A percentile compares a stretch with the other conserved stretches of the same genome.
phyloP scores from a whole-genome alignment of 2,113 vertebrate species.

The Hystrix brachyura region DNA sequence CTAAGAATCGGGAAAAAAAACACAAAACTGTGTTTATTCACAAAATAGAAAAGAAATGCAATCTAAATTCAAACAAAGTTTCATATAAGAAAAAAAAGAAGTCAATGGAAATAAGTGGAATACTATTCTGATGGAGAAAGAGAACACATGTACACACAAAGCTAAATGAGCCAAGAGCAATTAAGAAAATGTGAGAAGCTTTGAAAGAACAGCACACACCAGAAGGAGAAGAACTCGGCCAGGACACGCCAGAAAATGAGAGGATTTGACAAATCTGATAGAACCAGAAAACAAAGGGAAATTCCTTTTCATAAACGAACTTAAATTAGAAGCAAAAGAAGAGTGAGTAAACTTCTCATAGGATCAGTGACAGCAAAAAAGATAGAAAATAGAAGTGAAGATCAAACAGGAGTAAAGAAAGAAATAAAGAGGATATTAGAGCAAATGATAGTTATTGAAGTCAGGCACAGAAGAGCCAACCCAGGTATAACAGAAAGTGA shows the following conservation, averaged over 20 bases:
- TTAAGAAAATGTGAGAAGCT: not conserved
- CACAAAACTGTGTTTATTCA: not conserved
- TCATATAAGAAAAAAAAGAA: not conserved
- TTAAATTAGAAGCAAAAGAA: not conserved
- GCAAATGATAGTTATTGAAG: not conserved
- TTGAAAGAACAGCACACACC: not conserved
- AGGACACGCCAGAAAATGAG: not conserved
- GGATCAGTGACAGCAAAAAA: not conserved
- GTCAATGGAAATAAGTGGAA: slow-evolving; percentile 2
- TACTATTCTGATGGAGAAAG: not conserved
- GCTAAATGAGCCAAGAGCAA: not conserved
- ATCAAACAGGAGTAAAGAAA: not conserved
- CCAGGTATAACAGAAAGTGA: not conserved
- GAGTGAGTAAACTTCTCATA: not conserved
- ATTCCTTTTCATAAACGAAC: not conserved
- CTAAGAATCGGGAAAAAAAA: not conserved
- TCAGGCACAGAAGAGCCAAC: slow-evolving; percentile 16
- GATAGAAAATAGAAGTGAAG: not conserved
- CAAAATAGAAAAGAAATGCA: slow-evolving; percentile 15
- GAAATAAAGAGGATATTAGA: not conserved
- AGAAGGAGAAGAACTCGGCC: not conserved
- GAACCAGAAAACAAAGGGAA: not conserved
- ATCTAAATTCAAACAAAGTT: not conserved
- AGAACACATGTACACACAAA: not conserved
- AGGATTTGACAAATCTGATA: not conserved